A percentile compares a stretch with the other conserved stretches of the same genome.
phyloP scores from a whole-genome alignment of 2,797 vertebrate genomes.

The Scolopax bukidnonensis region DNA sequence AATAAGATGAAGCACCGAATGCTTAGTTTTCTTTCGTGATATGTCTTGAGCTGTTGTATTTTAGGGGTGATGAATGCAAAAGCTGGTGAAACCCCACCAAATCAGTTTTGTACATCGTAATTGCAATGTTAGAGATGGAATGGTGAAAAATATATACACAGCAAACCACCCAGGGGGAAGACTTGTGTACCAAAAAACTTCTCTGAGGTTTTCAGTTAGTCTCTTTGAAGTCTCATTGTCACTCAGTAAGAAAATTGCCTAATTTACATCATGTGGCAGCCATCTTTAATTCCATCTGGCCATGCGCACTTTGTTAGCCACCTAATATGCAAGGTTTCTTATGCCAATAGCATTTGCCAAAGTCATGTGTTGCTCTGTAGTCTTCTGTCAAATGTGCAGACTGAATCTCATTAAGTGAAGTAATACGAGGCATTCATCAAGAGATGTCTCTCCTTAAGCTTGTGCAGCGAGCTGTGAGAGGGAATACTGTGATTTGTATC shows the following conservation, averaged over 20 bases:
- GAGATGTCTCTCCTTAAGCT: neutral
- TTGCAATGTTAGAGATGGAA: neutral
- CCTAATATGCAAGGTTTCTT: neutral
- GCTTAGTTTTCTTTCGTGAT: neutral
- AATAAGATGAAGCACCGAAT: neutral
- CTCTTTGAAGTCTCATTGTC: neutral
- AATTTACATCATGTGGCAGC: rapidly evolving
- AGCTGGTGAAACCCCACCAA: neutral
- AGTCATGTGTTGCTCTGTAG: neutral
- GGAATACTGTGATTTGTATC: neutral
- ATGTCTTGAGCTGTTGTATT: neutral
- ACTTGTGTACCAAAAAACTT: neutral
- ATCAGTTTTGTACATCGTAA: neutral
- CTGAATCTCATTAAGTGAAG: slow-evolving; percentile 1
- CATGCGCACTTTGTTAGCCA: neutral
- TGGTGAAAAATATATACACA: neutral
- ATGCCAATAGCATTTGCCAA: neutral
- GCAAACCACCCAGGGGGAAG: neutral
- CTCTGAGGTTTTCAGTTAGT: neutral
- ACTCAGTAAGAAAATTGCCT: neutral
- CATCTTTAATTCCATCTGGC: neutral
- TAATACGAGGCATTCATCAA: neutral
- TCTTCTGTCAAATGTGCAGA: neutral
- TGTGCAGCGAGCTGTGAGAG: neutral
- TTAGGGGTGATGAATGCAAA: neutral